Evolutionary conservation across 2,797 vertebrate species (phyloP), one percentile per base, ranked within the genome.

Genomic region (Sciurus vulgaris): DNA sequence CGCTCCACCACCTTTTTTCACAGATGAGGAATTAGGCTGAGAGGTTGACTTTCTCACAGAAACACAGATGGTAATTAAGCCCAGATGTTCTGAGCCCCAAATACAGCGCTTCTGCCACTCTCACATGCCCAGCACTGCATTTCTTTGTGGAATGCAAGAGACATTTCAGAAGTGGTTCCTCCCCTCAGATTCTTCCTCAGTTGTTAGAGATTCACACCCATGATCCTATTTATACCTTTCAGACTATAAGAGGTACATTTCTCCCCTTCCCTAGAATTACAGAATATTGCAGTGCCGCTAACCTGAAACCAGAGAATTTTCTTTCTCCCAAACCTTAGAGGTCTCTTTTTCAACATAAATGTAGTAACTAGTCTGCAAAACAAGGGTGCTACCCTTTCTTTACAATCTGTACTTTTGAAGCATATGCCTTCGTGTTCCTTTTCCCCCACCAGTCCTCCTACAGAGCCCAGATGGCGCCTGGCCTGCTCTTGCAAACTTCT

Each of bases 391-490:
- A 76, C 97, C 97, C 97, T 97, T 93, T 96, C 97, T 97, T 97
- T 97, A 97, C 97, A 97, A 88, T 97, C 97, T 97, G 97, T 97
- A 93, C 97, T 97, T 97, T 96, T 79, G 12, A 35, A 97, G 92
- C 97, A 97, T 97, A 97, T 97, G 96, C 88, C 79, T 26, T 81
- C 90, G 14, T 97, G 97, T 97, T 97, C 96, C 94, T 92, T 93
- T 92, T 54, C 86, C 96, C 96, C 94, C 87, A 96, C 94, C 89
- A 90, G 93, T 84, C 97, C 97, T 97, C 97, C 97, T 93, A 98
- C 97, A 97, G 93, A 96, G 97, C 91, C 97, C 98, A 98, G 98
- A 98, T 98, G 98, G 98, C 86, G 95, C 97, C 94, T 97, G 95
- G 97, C 97, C 98, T 88, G 95, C 97, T 98, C 35, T 70, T 97